Evolutionary conservation across 2,888 invertebrate genomes (phyloP), one percentile per base, ranked within the genome.

Genomic region (Agriopis aurantiaria): DNA sequence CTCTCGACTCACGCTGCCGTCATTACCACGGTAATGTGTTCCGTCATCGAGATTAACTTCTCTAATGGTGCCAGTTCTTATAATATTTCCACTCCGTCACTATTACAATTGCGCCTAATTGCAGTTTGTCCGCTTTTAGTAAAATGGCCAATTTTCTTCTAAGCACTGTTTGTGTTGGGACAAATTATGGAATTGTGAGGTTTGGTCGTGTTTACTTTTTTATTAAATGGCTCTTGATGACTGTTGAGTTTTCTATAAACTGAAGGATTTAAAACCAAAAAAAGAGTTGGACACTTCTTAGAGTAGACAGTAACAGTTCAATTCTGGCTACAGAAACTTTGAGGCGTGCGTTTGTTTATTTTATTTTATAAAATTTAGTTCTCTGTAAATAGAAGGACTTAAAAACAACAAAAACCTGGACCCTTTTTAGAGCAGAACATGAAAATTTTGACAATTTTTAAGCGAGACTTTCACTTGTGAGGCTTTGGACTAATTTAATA

Each of bases 41-140:
- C 93, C 92, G 93, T 93, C 93, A 93, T 93, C 92, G 91, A 91
- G 91, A 93, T 93, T 93, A 93, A 92, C 62, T 62, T 43, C 53
- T 62, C 62, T 62, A 93, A 93, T 92, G 90, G 90, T 86, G 83
- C 84, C 80, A 83, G 82, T 83, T 88, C 87, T 87, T 88, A 87
- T 87, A 85, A 74, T 71, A 71, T 89, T 91, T 90, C 88, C 82
- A 86, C 88, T 85, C 82, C 88, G 89, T 92, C 91, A 92, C 92
- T 91, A 88, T 91, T 71, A 70, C 66, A 62, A 66, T 66, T 90
- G 86, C 84, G 79, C 85, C 89, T 93, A 91, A 93, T 93, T 91
- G 92, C 90, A 89, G 90, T 91, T 91, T 89, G 88, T 82, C 85
- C 85, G 88, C 92, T 91, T 92, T 93, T 92, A 93, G 92, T 93